Evolutionary conservation across 2,113 vertebrate genomes (phyloP).

Genomic region (Oenanthe oenanthe): DNA sequence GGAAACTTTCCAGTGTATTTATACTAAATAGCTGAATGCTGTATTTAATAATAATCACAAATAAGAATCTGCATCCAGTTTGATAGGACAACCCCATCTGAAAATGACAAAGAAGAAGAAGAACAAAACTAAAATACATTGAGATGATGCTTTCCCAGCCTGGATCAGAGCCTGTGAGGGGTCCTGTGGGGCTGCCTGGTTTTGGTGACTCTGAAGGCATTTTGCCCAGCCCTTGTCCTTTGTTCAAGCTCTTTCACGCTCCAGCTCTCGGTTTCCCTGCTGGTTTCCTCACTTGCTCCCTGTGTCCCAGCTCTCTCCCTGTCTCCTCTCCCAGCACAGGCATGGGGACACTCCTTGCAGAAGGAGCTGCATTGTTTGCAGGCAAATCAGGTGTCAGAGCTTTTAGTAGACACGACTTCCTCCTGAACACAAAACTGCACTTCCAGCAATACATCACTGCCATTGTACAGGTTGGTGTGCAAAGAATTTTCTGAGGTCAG

Average conservation of each 20-base stretch:
- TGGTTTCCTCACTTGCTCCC: neutral
- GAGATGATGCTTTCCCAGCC: neutral
- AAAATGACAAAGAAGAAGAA: neutral
- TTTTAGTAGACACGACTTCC: neutral
- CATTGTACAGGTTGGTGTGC: conserved; percentile 37
- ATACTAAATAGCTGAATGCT: neutral
- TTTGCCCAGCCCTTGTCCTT: conserved; percentile 14
- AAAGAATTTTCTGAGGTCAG: conserved; percentile 60
- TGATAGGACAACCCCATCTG: neutral
- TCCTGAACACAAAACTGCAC: conserved; percentile 50
- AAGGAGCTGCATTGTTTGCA: conserved; percentile 33
- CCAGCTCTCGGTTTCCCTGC: neutral
- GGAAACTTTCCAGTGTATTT: neutral
- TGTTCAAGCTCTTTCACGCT: neutral
- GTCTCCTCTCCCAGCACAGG: neutral
- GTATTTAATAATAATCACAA: neutral
- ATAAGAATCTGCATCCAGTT: neutral
- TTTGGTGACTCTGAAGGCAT: neutral
- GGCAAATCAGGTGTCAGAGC: conserved; percentile 45
- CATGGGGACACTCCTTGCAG: neutral
- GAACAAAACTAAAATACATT: neutral
- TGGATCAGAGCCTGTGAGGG: neutral
- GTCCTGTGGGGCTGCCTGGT: neutral
- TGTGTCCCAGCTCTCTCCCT: neutral
- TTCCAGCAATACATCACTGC: conserved; percentile 66